Evolutionary conservation across 2,888 invertebrate genomes (phyloP).

Genomic region (Dioctria rufipes): DNA sequence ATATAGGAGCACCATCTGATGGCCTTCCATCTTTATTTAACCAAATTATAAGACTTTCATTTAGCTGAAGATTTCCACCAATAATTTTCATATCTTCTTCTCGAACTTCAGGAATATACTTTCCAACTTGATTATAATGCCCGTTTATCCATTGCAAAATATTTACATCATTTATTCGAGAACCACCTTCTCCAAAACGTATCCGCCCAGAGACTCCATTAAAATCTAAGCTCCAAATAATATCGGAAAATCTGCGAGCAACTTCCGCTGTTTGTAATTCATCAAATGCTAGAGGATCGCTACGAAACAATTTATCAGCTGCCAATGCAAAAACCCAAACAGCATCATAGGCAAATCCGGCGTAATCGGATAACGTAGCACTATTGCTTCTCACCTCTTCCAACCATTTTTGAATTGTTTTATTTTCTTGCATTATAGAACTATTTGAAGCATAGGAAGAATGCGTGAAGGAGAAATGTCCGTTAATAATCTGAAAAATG

Average conservation of each 20-base stretch:
- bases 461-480: slow-evolving; percentile 81
- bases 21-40: slow-evolving; percentile 77
- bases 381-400: slow-evolving; percentile 68
- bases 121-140: slow-evolving; percentile 73
- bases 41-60: slow-evolving; percentile 77
- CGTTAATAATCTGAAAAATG: slow-evolving; percentile 77
- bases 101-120: slow-evolving; percentile 74
- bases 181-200: slow-evolving; percentile 79
- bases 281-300: slow-evolving; percentile 66
- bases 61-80: slow-evolving; percentile 74
- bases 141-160: slow-evolving; percentile 76
- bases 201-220: slow-evolving; percentile 83
- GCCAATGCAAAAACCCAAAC: slow-evolving; percentile 86
- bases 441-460: slow-evolving; percentile 78
- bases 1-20: slow-evolving; percentile 79
- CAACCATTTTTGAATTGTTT: slow-evolving; percentile 78
- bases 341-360: slow-evolving; percentile 85
- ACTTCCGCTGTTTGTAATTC: slow-evolving; percentile 62
- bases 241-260: slow-evolving; percentile 62
- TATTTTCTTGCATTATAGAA: slow-evolving; percentile 77
- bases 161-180: slow-evolving; percentile 76
- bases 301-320: slow-evolving; percentile 76
- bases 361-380: slow-evolving; percentile 75
- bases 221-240: slow-evolving; percentile 79
- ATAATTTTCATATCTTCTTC: slow-evolving; percentile 69